A percentile compares a stretch with the other conserved stretches of the same genome.
Conservation (phyloP, 2,888 invertebrate genomes). For the Acleris literana region DNA sequence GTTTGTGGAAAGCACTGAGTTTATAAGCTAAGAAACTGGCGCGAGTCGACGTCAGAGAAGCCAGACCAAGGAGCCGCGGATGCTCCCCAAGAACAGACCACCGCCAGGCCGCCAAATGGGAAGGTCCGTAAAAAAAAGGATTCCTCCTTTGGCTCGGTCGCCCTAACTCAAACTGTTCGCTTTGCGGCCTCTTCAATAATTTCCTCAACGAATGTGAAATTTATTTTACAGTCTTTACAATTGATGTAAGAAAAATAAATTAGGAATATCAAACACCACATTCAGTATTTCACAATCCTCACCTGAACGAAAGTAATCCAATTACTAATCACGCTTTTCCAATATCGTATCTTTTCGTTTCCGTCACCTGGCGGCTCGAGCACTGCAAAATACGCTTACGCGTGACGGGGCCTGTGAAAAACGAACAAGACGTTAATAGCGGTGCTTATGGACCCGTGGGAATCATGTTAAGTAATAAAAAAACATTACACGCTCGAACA, state of each 20-base stretch:
- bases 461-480: conserved; percentile 18
- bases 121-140: too few relatives aligned
- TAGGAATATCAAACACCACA: conserved; percentile 3
- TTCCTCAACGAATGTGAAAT: too few relatives aligned
- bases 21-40: too few relatives aligned
- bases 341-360: conserved; percentile 31
- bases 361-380: conserved; percentile 10
- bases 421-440: conserved; percentile 31
- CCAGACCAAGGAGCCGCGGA: too few relatives aligned
- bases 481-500: conserved; percentile 9
- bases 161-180: too few relatives aligned
- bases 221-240: too few relatives aligned
- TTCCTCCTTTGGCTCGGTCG: too few relatives aligned
- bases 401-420: conserved; percentile 25
- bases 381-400: conserved; percentile 21
- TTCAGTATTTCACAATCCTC: conserved; percentile 21
- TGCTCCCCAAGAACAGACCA: too few relatives aligned
- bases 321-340: conserved; percentile 36
- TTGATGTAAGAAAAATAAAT: neutral
- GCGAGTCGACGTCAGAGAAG: too few relatives aligned
- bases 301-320: conserved; percentile 13
- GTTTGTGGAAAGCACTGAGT: too few relatives aligned
- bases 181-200: too few relatives aligned
- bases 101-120: too few relatives aligned
- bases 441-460: conserved; percentile 20